Evolutionary conservation across 2,797 vertebrate genomes (phyloP).

Genomic region (Anguilla obscura): DNA sequence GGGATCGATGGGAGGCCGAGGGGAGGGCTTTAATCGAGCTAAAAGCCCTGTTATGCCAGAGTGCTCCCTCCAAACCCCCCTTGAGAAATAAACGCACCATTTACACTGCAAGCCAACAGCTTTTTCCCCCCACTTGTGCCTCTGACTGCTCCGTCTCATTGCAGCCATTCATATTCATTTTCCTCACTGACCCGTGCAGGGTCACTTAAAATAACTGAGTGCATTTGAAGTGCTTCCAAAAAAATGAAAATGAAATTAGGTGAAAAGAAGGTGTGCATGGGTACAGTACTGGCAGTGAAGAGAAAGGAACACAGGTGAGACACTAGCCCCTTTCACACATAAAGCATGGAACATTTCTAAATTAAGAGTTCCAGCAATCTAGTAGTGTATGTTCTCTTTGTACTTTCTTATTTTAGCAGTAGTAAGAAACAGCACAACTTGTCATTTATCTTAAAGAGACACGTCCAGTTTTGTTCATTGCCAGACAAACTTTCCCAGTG

Average conservation of each 20-base stretch:
- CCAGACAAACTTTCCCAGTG: not conserved
- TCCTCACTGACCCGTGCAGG: not conserved
- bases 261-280: not conserved
- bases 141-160: not conserved
- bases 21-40: constrained; percentile 26
- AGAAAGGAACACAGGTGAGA: not conserved
- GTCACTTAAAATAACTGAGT: constrained; percentile 15
- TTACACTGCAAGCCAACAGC: not conserved
- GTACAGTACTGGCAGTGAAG: not conserved
- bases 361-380: not conserved
- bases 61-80: not conserved
- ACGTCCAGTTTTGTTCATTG: not conserved
- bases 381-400: not conserved
- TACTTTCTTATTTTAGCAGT: not conserved
- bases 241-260: not conserved
- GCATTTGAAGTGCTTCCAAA: not conserved
- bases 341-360: not conserved
- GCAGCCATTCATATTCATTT: not conserved
- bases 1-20: constrained; percentile 2
- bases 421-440: not conserved
- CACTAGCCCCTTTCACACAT: not conserved
- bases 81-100: constrained; percentile 24
- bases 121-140: not conserved
- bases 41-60: constrained; percentile 13
- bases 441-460: not conserved